These are phyloP conservation scores for Keiferia lycopersicella DNA, from an alignment of 2,888 invertebrate species.

Conservation along the genomic window DNA sequence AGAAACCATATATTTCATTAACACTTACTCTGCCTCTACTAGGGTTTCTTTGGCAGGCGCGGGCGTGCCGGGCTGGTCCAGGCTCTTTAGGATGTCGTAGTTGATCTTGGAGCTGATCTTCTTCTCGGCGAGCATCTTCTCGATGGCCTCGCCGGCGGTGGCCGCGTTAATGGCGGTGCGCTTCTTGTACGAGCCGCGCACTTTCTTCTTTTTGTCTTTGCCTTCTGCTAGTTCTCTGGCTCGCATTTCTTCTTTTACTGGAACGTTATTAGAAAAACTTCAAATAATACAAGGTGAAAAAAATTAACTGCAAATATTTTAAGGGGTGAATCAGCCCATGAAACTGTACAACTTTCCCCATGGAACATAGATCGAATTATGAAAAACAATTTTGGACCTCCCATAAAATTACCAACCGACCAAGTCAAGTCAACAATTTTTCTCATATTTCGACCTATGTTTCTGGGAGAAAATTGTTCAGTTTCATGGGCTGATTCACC, in stretches of 20 bases:
- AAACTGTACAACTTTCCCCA: too few species aligned
- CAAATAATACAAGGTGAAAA: too few species aligned
- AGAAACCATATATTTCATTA: not conserved
- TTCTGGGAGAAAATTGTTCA: too few species aligned
- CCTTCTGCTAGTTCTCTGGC: conserved; percentile 93
- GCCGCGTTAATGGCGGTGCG: conserved; percentile 84
- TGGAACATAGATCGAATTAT: too few species aligned
- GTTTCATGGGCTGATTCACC: too few species aligned
- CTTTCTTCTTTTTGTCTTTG: conserved; percentile 90
- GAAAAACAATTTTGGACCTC: too few species aligned
- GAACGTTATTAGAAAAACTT: not conserved
- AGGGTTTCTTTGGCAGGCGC: conserved; percentile 37
- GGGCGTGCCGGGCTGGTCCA: conserved; percentile 77
- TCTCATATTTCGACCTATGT: too few species aligned
- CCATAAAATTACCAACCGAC: too few species aligned
- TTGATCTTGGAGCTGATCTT: conserved; percentile 98
- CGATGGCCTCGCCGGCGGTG: conserved; percentile 94
- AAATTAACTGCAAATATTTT: too few species aligned
- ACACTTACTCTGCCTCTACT: conserved; percentile 40
- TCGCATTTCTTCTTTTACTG: conserved; percentile 90
- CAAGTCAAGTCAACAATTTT: too few species aligned
- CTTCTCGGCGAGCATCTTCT: conserved; percentile 97
- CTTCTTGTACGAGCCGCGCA: conserved; percentile 84
- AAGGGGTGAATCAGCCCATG: too few species aligned
- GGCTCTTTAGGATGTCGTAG: conserved; percentile 95